phyloP scores from a whole-genome alignment of 2,797 vertebrate species.

The Syngnathus rostellatus region DNA sequence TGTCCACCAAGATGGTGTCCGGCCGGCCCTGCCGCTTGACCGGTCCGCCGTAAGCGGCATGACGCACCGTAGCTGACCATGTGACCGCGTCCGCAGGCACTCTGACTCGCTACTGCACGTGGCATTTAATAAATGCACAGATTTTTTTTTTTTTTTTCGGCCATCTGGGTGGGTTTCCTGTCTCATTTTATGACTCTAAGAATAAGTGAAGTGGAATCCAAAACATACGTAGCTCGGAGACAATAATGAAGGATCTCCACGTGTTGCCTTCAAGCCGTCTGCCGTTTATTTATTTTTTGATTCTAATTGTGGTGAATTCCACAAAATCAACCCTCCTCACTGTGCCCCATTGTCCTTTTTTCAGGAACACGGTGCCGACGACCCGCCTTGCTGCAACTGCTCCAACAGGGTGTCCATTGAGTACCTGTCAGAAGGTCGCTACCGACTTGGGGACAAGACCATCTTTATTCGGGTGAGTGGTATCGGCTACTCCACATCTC shows the following conservation, averaged over 20 bases:
- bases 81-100: constrained; percentile 19
- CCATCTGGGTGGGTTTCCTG: neutral
- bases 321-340: neutral
- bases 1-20: constrained; percentile 16
- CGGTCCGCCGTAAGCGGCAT: constrained; percentile 22
- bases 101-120: constrained; percentile 22
- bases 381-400: constrained; percentile 92
- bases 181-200: neutral
- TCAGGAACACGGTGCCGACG: constrained; percentile 84
- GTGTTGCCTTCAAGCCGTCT: neutral
- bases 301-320: neutral
- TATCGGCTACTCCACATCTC: neutral
- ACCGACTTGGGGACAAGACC: constrained; percentile 93
- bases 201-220: neutral
- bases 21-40: constrained; percentile 13
- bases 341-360: neutral
- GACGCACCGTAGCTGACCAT: constrained; percentile 29
- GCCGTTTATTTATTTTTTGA: neutral
- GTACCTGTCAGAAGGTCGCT: constrained; percentile 94
- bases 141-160: too few species aligned
- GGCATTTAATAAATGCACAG: constrained; percentile 1
- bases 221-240: neutral
- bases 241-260: too few species aligned
- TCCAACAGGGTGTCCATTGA: constrained; percentile 93
- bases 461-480: constrained; percentile 90